These are phyloP conservation scores for Saccostrea glomerata DNA, from an alignment of 1,140 invertebrate species.

Conservation along the genomic window DNA sequence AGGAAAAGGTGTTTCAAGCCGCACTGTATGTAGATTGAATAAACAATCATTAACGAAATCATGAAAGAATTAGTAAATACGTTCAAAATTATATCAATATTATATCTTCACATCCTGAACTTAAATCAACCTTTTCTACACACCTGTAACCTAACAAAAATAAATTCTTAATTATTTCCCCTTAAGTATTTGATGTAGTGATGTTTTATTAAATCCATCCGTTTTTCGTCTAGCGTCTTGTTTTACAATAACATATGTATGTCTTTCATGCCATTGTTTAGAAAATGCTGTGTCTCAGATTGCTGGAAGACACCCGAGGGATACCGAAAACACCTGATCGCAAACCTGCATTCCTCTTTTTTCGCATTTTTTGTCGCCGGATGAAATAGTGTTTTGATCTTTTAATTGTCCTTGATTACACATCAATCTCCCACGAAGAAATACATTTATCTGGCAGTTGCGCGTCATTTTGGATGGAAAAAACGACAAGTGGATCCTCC, in stretches of 20 bases:
- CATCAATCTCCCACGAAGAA: conserved; percentile 37
- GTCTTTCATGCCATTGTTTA: background rate
- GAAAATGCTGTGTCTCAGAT: background rate
- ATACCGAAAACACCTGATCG: conserved; percentile 2
- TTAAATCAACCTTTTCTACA: background rate
- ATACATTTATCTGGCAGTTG: background rate
- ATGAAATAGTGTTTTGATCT: conserved; percentile 34
- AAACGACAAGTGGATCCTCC: conserved; percentile 20
- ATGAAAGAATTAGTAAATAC: too few relatives aligned
- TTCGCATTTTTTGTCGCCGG: background rate
- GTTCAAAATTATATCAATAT: too few relatives aligned
- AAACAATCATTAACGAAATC: too few relatives aligned
- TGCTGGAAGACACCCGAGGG: conserved; percentile 12
- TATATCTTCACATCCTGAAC: background rate
- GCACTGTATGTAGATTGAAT: too few relatives aligned
- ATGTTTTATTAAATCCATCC: background rate
- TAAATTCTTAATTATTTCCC: background rate
- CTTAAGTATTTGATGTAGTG: background rate
- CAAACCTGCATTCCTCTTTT: background rate
- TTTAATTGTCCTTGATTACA: conserved; percentile 36
- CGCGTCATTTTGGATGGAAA: background rate
- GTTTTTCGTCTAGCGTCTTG: background rate
- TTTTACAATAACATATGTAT: background rate
- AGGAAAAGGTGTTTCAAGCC: too few relatives aligned
- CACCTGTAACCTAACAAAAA: background rate